A percentile compares a stretch with the other conserved stretches of the same genome.
phyloP scores from a whole-genome alignment of 1,140 invertebrate genomes.

The Drepana arcuata region DNA sequence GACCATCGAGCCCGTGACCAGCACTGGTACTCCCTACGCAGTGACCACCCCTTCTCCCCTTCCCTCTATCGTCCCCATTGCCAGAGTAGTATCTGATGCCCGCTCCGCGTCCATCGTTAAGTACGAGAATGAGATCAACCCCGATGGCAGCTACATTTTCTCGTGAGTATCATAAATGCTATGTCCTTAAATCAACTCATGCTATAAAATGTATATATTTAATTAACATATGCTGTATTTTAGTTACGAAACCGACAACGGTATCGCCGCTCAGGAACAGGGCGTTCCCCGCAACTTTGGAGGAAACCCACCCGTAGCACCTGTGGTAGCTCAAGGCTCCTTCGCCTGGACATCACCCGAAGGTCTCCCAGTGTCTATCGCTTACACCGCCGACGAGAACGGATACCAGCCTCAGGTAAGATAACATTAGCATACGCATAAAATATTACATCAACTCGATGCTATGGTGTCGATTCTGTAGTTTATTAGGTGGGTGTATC shows the following conservation, averaged over 20 bases:
- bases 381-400: constrained; percentile 72
- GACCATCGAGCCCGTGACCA: not conserved
- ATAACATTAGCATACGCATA: too few relatives aligned
- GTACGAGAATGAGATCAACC: constrained; percentile 38
- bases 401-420: constrained; percentile 71
- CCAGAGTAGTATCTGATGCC: constrained; percentile 21
- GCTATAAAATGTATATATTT: too few relatives aligned
- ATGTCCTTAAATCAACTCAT: too few relatives aligned
- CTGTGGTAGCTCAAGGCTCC: constrained; percentile 52
- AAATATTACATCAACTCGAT: too few relatives aligned
- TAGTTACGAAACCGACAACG: constrained; percentile 75
- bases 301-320: constrained; percentile 66
- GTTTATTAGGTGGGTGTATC: too few relatives aligned
- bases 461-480: too few relatives aligned
- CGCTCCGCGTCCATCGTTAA: constrained; percentile 32
- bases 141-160: constrained; percentile 46
- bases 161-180: too few relatives aligned
- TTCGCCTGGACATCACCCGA: constrained; percentile 61
- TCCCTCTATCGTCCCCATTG: constrained; percentile 5
- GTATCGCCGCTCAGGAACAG: constrained; percentile 70
- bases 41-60: not conserved
- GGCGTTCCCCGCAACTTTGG: constrained; percentile 63
- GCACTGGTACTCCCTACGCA: too few relatives aligned
- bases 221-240: not conserved
- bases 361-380: constrained; percentile 37